phyloP scores from a whole-genome alignment of 2,888 invertebrate genomes.

The Lithophane socia region DNA sequence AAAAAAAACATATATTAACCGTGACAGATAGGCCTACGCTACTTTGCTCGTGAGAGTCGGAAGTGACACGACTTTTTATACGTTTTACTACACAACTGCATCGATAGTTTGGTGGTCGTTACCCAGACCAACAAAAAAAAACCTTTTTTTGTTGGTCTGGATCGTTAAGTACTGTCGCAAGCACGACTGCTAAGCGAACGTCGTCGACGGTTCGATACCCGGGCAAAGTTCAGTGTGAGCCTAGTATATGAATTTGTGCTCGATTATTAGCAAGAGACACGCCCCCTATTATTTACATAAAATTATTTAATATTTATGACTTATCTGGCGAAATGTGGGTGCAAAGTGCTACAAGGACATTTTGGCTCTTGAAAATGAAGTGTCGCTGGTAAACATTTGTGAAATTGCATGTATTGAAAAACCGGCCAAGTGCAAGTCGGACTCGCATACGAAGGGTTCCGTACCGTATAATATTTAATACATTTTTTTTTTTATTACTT shows the following conservation, averaged over 20 bases:
- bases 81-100: not conserved
- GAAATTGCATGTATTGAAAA: too few species aligned
- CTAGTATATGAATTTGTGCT: not conserved
- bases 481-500: too few species aligned
- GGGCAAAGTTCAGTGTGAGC: not conserved
- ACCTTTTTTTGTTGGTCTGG: too few species aligned
- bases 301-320: not conserved
- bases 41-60: not conserved
- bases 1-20: not conserved
- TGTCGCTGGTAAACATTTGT: too few species aligned
- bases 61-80: not conserved
- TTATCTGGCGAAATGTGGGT: not conserved
- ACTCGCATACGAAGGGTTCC: too few species aligned
- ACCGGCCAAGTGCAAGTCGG: too few species aligned
- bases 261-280: not conserved
- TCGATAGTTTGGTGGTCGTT: not conserved
- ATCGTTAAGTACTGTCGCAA: too few species aligned
- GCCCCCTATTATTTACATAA: not conserved
- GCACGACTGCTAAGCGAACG: too few species aligned
- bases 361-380: too few species aligned
- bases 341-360: not conserved
- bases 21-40: not conserved
- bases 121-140: too few species aligned
- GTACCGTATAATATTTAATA: too few species aligned
- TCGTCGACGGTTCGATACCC: too few species aligned